Percentiles rank a stretch among this genome's conserved stretches.
Conservation (phyloP, 2,888 invertebrate genomes). For the Odontomyia ornata region DNA sequence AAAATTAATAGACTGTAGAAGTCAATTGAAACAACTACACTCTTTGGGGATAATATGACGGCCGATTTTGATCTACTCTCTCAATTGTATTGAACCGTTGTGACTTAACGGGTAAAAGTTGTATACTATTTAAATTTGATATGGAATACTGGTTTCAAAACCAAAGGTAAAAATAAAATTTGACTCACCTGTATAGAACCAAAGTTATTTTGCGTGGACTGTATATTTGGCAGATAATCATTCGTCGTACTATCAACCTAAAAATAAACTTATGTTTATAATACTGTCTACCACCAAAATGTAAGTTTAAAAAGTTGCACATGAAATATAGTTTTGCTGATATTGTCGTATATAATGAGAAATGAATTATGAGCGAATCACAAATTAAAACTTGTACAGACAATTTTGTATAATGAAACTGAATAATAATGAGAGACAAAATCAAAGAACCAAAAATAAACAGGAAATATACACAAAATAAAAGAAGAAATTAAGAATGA, state of each 20-base stretch:
- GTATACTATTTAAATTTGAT: too few relatives aligned
- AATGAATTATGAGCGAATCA: slow-evolving; percentile 43
- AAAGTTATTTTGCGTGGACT: slow-evolving; percentile 52
- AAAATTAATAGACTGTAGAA: too few relatives aligned
- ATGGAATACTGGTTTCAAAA: too few relatives aligned
- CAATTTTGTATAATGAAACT: slow-evolving; percentile 28
- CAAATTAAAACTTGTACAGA: slow-evolving; percentile 36
- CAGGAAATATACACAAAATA: slow-evolving; percentile 24
- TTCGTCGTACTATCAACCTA: slow-evolving; percentile 50
- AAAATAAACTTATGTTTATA: slow-evolving; percentile 43
- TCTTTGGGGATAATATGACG: too few relatives aligned
- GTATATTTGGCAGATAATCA: slow-evolving; percentile 50
- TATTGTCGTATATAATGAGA: slow-evolving; percentile 28
- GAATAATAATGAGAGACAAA: slow-evolving; percentile 5
- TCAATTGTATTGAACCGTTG: too few relatives aligned
- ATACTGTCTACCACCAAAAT: background rate
- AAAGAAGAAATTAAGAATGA: slow-evolving; percentile 24
- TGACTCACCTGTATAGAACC: slow-evolving; percentile 47
- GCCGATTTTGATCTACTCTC: too few relatives aligned
- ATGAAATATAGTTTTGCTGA: slow-evolving; percentile 18
- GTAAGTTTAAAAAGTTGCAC: background rate
- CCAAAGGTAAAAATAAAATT: background rate
- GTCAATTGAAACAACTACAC: too few relatives aligned
- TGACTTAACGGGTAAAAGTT: too few relatives aligned
- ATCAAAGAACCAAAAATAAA: background rate